phyloP scores from a whole-genome alignment of 2,888 invertebrate genomes.

The Himalopsyche kuldschensis region DNA sequence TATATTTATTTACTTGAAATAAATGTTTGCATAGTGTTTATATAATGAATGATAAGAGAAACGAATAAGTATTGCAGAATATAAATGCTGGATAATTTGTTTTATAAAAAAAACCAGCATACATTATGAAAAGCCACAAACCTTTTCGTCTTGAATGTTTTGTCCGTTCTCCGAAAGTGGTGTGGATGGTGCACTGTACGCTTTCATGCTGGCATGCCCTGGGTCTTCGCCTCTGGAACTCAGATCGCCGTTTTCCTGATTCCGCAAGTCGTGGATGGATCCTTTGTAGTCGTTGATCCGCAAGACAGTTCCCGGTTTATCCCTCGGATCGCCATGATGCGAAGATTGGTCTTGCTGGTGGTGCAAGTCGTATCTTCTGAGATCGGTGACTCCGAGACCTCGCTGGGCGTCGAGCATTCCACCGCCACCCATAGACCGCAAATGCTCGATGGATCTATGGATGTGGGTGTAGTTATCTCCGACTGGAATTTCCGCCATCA shows the following conservation, averaged over 20 bases:
- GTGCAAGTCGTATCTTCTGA: constrained; percentile 57
- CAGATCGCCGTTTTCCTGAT: constrained; percentile 53
- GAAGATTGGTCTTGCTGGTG: constrained; percentile 42
- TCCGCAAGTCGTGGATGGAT: constrained; percentile 55
- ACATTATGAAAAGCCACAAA: constrained; percentile 39
- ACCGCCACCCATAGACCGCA: constrained; percentile 61
- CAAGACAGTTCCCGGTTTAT: constrained; percentile 55
- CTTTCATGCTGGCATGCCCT: constrained; percentile 48
- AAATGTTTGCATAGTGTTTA: no score
- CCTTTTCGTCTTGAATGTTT: constrained; percentile 57
- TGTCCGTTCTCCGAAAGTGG: constrained; percentile 58
- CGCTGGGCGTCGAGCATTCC: constrained; percentile 54
- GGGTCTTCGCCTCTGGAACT: constrained; percentile 53
- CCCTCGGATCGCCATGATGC: constrained; percentile 56
- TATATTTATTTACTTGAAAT: no score
- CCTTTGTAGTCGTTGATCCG: constrained; percentile 57
- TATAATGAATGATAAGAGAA: no score
- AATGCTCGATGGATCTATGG: constrained; percentile 67
- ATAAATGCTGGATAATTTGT: no score
- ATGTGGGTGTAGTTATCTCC: constrained; percentile 66
- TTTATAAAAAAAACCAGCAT: neutral
- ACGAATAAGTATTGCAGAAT: no score
- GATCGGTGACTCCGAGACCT: constrained; percentile 56
- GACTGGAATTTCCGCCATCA: constrained; percentile 69
- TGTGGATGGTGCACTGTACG: constrained; percentile 59